Evolutionary conservation across 2,797 vertebrate genomes (phyloP), one percentile per base, ranked within the genome.

Genomic region (Rhinella marina): DNA sequence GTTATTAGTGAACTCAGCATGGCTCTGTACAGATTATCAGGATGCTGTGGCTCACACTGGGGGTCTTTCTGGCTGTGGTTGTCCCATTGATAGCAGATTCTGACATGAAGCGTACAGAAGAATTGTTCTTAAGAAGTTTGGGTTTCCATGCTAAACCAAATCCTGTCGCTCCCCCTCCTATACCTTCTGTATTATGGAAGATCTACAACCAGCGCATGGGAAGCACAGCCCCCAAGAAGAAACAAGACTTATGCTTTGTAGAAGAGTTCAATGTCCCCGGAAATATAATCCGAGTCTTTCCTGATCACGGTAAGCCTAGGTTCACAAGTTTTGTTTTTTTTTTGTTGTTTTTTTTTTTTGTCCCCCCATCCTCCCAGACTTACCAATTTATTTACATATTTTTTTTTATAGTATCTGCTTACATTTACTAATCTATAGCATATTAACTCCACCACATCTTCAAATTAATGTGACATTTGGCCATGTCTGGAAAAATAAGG

Each of bases 201-300:
- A 96, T 99, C 90, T 98, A 97, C 91, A 95, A 92, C 32, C 90
- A 83, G 88, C 90, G 92, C 11, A 87, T 7, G 61, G 0, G 0
- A 0, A 19, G 2, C 54, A 13, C 79, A 6, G 0, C 75, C 2
- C 0, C 21, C 0, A 4, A 10, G 7, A 5, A 1, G 62, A 92
- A 9, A 85, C 91, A 17, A 70, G 66, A 0, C 0, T 90, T 93
- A 0, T 99, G 98, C 84, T 92, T 94, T 90, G 94, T 98, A 92
- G 93, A 96, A 0, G 97, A 98, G 86, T 95, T 97, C 1, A 95
- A 96, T 13, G 97, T 99, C 23, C 95, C 95, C 1, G 98, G 98
- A 0, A 97, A 97, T 94, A 96, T 98, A 90, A 94, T 99, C 90
- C 94, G 98, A 7, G 95, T 96, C 89, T 90, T 99, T 54, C 92